A percentile compares a stretch with the other conserved stretches of the same genome.
These are phyloP conservation scores for Campylorhamphus procurvoides DNA, from an alignment of 2,113 vertebrate species.

Conservation along the genomic window DNA sequence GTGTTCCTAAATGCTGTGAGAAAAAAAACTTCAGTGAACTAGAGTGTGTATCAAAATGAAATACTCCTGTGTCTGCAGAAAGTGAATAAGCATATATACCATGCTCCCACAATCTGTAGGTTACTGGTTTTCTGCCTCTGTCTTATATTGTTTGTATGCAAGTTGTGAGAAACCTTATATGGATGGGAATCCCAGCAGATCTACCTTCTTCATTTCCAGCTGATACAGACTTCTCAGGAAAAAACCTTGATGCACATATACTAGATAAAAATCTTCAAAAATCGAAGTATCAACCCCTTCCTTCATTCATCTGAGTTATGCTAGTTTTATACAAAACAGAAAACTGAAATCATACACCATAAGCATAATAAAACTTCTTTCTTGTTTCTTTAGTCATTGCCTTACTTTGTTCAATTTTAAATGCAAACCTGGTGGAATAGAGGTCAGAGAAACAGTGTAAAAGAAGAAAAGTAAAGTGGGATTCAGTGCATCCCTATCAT, in stretches of 20 bases:
- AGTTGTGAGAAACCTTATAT: not conserved
- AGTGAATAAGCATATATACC: not conserved
- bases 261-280: not conserved
- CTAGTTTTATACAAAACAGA: not conserved
- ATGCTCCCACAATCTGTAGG: not conserved
- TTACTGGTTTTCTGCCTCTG: not conserved
- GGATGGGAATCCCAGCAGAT: not conserved
- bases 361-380: not conserved
- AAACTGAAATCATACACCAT: not conserved
- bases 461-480: not conserved
- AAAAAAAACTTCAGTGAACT: not conserved
- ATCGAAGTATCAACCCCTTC: not conserved
- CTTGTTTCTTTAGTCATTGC: not conserved
- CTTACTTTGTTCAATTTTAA: not conserved
- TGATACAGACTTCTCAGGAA: not conserved
- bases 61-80: not conserved
- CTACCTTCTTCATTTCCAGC: not conserved
- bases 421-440: not conserved
- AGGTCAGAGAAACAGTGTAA: not conserved
- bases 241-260: not conserved
- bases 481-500: not conserved
- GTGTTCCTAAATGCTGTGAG: not conserved
- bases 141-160: not conserved
- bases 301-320: not conserved
- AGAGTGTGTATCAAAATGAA: not conserved